phyloP scores from a whole-genome alignment of 2,113 vertebrate genomes.

The Condylura cristata region DNA sequence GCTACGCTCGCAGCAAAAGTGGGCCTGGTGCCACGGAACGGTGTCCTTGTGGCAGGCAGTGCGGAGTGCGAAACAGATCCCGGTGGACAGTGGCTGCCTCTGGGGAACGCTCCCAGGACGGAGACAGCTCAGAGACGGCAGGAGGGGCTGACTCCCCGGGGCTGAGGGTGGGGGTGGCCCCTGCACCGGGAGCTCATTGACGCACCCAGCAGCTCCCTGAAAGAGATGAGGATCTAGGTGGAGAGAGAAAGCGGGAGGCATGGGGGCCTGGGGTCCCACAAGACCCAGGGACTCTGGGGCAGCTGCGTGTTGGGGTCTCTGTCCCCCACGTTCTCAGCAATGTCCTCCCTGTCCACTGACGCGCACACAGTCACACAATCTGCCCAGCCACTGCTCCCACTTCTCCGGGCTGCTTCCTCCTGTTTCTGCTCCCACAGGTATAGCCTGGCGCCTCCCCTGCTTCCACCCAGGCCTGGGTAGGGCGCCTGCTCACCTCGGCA shows the following conservation, averaged over 20 bases:
- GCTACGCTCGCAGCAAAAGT: background rate
- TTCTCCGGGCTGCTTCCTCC: background rate
- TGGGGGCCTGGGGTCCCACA: background rate
- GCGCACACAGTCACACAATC: background rate
- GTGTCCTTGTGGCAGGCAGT: background rate
- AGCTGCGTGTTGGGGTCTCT: background rate
- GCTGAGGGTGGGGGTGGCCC: background rate
- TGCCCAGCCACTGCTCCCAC: rapidly evolving
- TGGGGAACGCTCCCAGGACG: background rate
- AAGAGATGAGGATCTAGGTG: background rate
- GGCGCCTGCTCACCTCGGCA: background rate
- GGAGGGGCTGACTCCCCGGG: background rate
- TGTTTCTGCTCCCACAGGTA: background rate
- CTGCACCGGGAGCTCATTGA: background rate
- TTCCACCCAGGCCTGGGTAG: background rate
- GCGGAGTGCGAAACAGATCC: background rate
- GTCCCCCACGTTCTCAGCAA: background rate
- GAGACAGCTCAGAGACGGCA: background rate
- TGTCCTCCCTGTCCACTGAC: too few relatives aligned
- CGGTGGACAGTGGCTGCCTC: background rate
- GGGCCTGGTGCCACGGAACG: background rate
- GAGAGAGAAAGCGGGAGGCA: background rate
- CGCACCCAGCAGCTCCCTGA: background rate
- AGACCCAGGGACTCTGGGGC: background rate
- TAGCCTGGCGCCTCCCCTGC: background rate